A percentile compares a stretch with the other conserved stretches of the same genome.
phyloP scores from a whole-genome alignment of 1,140 invertebrate genomes.

The Trichogramma pretiosum region DNA sequence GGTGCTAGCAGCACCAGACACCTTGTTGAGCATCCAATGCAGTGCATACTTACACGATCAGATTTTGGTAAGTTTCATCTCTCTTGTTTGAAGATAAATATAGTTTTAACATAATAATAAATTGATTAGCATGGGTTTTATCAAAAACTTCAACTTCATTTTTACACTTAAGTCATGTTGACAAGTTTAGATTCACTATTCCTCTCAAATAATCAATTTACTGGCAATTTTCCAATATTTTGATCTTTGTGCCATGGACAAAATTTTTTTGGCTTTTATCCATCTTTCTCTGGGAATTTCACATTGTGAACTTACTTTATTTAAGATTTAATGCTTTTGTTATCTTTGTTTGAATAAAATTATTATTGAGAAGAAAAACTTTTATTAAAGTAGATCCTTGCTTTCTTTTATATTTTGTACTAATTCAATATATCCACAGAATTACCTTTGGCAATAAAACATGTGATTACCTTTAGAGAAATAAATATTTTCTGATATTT shows the following conservation, averaged over 20 bases:
- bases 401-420: no score
- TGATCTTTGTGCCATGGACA: slow-evolving; percentile 15
- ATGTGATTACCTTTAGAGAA: no score
- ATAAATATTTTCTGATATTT: no score
- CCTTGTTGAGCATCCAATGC: slow-evolving; percentile 93
- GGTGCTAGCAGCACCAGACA: slow-evolving; percentile 89
- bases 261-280: slow-evolving; percentile 18
- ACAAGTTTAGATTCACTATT: no score
- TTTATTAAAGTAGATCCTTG: neutral
- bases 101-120: neutral
- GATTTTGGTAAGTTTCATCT: slow-evolving; percentile 83
- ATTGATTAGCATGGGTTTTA: neutral
- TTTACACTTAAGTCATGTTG: slow-evolving; percentile 3
- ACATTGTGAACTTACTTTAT: slow-evolving; percentile 9
- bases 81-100: no score
- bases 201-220: slow-evolving; percentile 13
- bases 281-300: slow-evolving; percentile 14
- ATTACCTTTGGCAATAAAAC: no score
- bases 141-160: no score
- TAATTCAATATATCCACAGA: no score
- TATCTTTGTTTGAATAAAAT: slow-evolving; percentile 12
- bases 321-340: slow-evolving; percentile 11
- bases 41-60: slow-evolving; percentile 93
- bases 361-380: no score
- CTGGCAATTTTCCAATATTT: slow-evolving; percentile 19